These are phyloP conservation scores for Bombus breviceps DNA, from an alignment of 1,140 invertebrate genomes.

Conservation along the genomic window DNA sequence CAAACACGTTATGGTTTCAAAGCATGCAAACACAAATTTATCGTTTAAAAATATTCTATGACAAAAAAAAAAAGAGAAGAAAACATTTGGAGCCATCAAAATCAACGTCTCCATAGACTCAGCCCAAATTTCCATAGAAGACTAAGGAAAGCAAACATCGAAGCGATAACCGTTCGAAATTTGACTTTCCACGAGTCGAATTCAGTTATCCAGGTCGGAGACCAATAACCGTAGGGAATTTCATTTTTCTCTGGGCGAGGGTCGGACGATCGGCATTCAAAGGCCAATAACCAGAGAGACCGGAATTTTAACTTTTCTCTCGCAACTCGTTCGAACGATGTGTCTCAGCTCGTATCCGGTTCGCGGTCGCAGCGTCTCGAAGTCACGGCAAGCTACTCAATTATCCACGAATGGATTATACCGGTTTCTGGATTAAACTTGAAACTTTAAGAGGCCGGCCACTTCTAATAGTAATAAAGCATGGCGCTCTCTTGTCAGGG, in stretches of 20 bases:
- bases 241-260: neutral
- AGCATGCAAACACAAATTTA: too few species aligned
- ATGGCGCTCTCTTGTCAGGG: slow-evolving; percentile 23
- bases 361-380: neutral
- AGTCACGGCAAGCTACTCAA: slow-evolving; percentile 40
- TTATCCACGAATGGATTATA: slow-evolving; percentile 51
- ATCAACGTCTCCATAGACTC: too few species aligned
- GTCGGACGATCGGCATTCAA: neutral
- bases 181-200: neutral
- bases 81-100: too few species aligned
- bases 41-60: too few species aligned
- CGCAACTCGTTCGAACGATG: neutral
- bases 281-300: neutral
- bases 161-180: neutral
- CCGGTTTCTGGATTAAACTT: slow-evolving; percentile 37
- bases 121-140: too few species aligned
- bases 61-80: too few species aligned
- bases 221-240: slow-evolving; percentile 1
- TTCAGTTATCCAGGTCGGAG: neutral
- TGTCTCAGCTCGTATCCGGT: neutral
- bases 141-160: neutral
- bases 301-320: neutral
- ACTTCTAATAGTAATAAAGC: slow-evolving; percentile 49
- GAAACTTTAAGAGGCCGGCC: slow-evolving; percentile 37
- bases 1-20: too few species aligned